Evolutionary conservation across 53 echinoderm and acorn worm species (phyloP), one percentile per base, ranked within the genome.

Genomic region (Paelopatides confundens): DNA sequence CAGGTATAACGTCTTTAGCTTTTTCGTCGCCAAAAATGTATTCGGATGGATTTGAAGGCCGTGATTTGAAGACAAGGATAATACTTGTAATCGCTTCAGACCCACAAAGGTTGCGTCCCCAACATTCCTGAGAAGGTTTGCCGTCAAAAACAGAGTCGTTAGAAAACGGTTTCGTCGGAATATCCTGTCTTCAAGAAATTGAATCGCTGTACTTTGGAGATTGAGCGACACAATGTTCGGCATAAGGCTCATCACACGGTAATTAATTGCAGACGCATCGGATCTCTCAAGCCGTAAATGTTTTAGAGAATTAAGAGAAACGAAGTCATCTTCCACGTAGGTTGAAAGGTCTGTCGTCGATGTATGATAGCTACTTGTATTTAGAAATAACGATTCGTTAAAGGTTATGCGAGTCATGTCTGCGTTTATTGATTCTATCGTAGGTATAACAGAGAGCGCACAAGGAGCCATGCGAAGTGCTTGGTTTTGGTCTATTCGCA

Each of bases 401-500:
- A 83, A 83, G 15, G 33, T 36, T 35, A 83, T 63, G 33, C 84
- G 63, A 40, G 84, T 83, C 18, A 83, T 36, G 38, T 83, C 84
- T 23, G 84, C 84, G 28, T 83, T 83, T 17, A 83, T 63, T 17
- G 63, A 63, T 65, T 83, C 63, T 35, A 83, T 65, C 35, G 36
- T 63, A 31, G 84, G 84, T 28, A 83, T 83, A 27, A 35, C 33
- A 24, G 84, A 63, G 27, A 83, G 34, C 62, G 84, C 64, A 23
- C 84, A 83, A 21, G 84, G 65, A n/a, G 63, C 26, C 65, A 83
- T 63, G 24, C 84, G 35, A 7, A 83, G 40, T 32, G 84, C 63
- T 14, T 79, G 79, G 31, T 83, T 83, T 35, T 83, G 84, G 27
- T 83, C 84, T 54, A 83, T 83, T 7, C 84, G 38, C 17, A 83